Percentiles rank a stretch among this genome's conserved stretches.
Evolutionary conservation across 1,140 invertebrate species (phyloP).

Genomic region (Temnothorax longispinosus): DNA sequence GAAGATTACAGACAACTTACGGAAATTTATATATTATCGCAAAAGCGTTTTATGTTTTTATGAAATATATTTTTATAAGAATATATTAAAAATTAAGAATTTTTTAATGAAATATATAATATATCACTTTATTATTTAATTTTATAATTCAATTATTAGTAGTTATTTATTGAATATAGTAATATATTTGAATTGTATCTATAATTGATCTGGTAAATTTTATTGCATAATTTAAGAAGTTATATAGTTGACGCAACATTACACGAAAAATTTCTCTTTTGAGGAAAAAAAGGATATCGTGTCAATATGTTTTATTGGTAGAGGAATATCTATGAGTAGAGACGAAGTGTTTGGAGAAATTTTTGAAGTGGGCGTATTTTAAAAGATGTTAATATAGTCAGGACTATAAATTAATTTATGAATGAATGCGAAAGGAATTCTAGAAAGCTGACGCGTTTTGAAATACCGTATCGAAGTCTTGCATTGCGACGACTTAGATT

Average conservation of each 20-base stretch:
- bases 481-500: not conserved
- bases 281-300: not conserved
- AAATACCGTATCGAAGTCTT: not conserved
- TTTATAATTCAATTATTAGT: not conserved
- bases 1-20: not conserved
- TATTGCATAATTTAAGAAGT: not conserved
- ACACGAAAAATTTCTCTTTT: conserved; percentile 6
- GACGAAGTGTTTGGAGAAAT: conserved; percentile 16
- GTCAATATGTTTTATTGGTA: not conserved
- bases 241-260: not conserved
- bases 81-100: too few species aligned
- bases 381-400: not conserved
- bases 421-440: not conserved
- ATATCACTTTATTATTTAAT: not conserved
- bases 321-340: not conserved
- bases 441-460: not conserved
- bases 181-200: not conserved
- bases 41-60: too few species aligned
- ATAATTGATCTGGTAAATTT: not conserved
- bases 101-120: not conserved
- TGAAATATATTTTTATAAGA: too few species aligned
- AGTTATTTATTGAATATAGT: not conserved
- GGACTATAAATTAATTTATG: not conserved
- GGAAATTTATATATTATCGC: not conserved
- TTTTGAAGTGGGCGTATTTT: not conserved